phyloP scores from a whole-genome alignment of 2,113 vertebrate genomes.

The Tetraodon nigroviridis region DNA sequence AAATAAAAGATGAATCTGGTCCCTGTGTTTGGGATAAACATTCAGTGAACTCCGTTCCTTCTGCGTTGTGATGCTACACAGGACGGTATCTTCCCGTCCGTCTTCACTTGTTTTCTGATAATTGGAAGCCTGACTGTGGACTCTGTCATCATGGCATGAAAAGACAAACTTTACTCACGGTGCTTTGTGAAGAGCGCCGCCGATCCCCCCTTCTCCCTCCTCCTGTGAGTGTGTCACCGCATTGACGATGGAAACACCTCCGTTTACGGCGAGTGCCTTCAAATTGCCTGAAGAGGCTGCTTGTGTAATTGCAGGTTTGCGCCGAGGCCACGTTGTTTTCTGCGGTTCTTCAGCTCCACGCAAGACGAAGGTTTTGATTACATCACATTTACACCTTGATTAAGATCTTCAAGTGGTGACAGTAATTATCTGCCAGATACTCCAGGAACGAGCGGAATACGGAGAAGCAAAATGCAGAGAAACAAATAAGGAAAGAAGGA shows the following conservation, averaged over 20 bases:
- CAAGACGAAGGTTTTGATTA: neutral
- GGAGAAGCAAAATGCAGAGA: constrained; percentile 6
- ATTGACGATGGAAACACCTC: constrained; percentile 55
- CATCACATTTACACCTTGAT: constrained; percentile 36
- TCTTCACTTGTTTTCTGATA: constrained; percentile 8
- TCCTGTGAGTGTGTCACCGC: neutral
- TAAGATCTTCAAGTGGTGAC: constrained; percentile 45
- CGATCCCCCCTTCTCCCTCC: constrained; percentile 25
- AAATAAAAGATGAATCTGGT: no score
- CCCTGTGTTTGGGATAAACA: no score
- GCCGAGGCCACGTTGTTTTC: neutral
- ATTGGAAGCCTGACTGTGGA: constrained; percentile 6
- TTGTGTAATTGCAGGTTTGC: constrained; percentile 54
- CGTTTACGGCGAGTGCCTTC: constrained; percentile 41
- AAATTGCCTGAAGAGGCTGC: constrained; percentile 60
- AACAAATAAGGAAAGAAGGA: neutral
- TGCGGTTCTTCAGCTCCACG: neutral
- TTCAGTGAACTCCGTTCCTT: neutral
- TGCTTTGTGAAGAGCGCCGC: constrained; percentile 24
- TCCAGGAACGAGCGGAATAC: constrained; percentile 4
- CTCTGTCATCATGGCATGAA: constrained; percentile 14
- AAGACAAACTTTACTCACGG: constrained; percentile 24
- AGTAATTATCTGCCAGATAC: constrained; percentile 49
- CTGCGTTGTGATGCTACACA: constrained; percentile 27
- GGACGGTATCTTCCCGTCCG: neutral